Evolutionary conservation across 2,888 invertebrate species (phyloP).

Genomic region (Sympetrum striolatum): DNA sequence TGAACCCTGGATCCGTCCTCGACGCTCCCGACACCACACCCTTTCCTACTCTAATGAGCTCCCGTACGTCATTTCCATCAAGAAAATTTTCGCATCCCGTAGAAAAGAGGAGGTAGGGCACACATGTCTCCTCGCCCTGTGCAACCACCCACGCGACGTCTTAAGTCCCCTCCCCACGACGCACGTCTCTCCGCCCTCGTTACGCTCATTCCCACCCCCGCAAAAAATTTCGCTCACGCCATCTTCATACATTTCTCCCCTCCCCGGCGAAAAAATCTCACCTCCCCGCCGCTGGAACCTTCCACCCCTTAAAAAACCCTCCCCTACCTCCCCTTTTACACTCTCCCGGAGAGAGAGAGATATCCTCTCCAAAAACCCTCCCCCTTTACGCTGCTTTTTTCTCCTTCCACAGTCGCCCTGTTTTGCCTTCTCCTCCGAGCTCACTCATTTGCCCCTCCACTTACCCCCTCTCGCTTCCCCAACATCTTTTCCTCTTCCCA

Average conservation of each 20-base stretch:
- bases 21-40: too few relatives aligned
- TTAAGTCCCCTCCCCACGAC: neutral
- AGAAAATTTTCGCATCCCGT: neutral
- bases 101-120: neutral
- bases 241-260: slow-evolving; percentile 2
- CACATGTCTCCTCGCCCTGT: neutral
- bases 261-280: neutral
- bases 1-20: too few relatives aligned
- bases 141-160: slow-evolving; percentile 22
- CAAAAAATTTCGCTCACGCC: slow-evolving; percentile 3
- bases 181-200: neutral
- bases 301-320: neutral
- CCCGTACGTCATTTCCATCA: slow-evolving; percentile 27
- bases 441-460: neutral
- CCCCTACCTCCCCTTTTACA: neutral
- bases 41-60: slow-evolving; percentile 19
- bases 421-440: neutral
- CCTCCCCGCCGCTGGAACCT: neutral
- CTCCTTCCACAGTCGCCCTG: neutral
- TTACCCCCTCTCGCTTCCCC: neutral
- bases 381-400: neutral
- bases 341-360: neutral
- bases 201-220: slow-evolving; percentile 10
- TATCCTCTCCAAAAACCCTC: neutral
- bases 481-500: neutral